Percentiles rank a stretch among this genome's conserved stretches.
These are phyloP conservation scores for Haemorhous mexicanus DNA, from an alignment of 2,113 vertebrate genomes.

Conservation along the genomic window DNA sequence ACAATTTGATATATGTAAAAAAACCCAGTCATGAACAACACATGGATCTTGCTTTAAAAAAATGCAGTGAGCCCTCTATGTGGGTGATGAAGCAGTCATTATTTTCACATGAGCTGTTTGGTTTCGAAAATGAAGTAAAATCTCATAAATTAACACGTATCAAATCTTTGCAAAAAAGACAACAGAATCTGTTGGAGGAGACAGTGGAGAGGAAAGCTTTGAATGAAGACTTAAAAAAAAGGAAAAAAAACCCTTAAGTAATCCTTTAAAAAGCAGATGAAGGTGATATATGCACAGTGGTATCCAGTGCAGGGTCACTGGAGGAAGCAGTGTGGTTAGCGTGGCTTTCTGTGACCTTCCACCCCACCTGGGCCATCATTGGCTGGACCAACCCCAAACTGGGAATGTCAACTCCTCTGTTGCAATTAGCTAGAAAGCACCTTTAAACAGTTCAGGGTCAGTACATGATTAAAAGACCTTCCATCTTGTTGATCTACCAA, in stretches of 20 bases:
- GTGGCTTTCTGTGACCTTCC: neutral
- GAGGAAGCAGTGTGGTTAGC: neutral
- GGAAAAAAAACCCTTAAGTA: accelerated
- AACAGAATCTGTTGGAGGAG: neutral
- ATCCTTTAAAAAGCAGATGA: neutral
- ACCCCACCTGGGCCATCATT: neutral
- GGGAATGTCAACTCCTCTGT: neutral
- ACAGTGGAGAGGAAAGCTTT: neutral
- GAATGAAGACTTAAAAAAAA: neutral
- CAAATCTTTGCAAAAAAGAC: neutral
- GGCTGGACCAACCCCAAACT: neutral
- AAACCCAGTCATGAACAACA: neutral
- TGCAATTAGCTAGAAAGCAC: neutral
- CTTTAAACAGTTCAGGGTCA: neutral
- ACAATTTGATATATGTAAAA: neutral
- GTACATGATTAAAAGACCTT: neutral
- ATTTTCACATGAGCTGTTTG: neutral
- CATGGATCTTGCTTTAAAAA: neutral
- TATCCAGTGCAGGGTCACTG: neutral
- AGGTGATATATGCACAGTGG: no score
- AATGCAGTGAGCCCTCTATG: neutral
- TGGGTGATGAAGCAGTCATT: neutral
- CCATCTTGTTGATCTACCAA: neutral
- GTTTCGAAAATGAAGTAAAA: neutral
- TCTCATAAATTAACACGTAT: neutral